Evolutionary conservation across 2,113 vertebrate genomes (phyloP), one percentile per base, ranked within the genome.

Genomic region (Hucho hucho): DNA sequence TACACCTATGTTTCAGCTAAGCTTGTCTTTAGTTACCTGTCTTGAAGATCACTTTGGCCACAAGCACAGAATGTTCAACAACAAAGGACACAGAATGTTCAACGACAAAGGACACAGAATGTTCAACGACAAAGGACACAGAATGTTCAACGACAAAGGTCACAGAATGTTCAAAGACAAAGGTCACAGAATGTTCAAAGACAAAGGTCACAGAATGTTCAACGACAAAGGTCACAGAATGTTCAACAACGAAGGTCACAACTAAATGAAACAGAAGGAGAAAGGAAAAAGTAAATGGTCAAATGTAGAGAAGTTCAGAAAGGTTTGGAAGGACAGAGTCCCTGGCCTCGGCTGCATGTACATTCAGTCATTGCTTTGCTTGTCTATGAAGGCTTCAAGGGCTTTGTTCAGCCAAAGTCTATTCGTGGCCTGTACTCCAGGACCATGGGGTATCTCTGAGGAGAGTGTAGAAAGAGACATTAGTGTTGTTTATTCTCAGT

Each of bases 381-480:
- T 28, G 64, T 28, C n/a, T 9, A 18, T 3, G 64, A 4, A 28
- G 22, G 12, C 64, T 22, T 22, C 18, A 6, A 12, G 6, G 12
- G n/a, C 4, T 69, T 37, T 4, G 67, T 46, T 94, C 96, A 99
- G 89, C 98, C 97, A 81, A 99, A 99, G 94, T 99, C 98, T 85
- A 99, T 98, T 79, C 97, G 96, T 79, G 97, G 98, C 87, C 98
- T 95, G 92, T 99, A 99, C 90, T 99, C 97, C 75, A 99, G 95
- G 87, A 99, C 97, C 98, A 99, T 99, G 87, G 98, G 98, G 82
- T 98, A 98, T 76, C 94, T 96, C 97, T 99, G 86, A 71, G 37
- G 37, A 43, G 37, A 43, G 11, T 46, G 14, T 24, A 79, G 47
- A 59, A 22, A 16, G 14, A 4, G 7, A 43, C 9, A 43, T 43